Evolutionary conservation across 2,113 vertebrate species (phyloP).

Genomic region (Galbula dea): DNA sequence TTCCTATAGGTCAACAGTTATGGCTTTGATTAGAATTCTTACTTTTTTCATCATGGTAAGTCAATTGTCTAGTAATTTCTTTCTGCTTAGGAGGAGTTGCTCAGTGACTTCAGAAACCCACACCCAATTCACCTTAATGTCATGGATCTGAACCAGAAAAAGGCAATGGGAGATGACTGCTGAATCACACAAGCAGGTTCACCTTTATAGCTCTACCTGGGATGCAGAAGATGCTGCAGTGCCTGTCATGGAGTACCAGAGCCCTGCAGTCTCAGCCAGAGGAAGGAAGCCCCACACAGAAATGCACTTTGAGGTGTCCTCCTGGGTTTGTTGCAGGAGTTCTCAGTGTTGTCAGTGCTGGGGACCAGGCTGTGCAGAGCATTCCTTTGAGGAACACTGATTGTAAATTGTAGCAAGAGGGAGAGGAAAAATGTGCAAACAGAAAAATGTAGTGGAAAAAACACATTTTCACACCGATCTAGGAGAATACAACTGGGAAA

Average conservation of each 20-base stretch:
- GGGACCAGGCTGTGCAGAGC: background rate
- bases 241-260: background rate
- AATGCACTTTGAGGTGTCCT: background rate
- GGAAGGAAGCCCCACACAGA: background rate
- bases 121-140: background rate
- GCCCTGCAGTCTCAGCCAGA: background rate
- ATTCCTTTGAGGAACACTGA: background rate
- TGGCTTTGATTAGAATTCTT: background rate
- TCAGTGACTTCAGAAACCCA: background rate
- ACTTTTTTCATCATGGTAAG: background rate
- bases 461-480: background rate
- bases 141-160: background rate
- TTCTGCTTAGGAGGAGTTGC: background rate
- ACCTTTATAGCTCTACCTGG: background rate
- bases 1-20: background rate
- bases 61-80: background rate
- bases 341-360: background rate
- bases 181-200: background rate
- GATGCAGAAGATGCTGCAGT: background rate
- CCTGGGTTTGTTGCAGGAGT: background rate
- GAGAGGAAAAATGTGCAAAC: background rate
- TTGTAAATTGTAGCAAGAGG: background rate
- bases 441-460: background rate
- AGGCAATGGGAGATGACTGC: background rate
- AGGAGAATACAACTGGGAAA: background rate